Percentiles rank a stretch among this genome's conserved stretches.
Conservation (phyloP, 2,888 invertebrate genomes). For the Atrina japonica region DNA sequence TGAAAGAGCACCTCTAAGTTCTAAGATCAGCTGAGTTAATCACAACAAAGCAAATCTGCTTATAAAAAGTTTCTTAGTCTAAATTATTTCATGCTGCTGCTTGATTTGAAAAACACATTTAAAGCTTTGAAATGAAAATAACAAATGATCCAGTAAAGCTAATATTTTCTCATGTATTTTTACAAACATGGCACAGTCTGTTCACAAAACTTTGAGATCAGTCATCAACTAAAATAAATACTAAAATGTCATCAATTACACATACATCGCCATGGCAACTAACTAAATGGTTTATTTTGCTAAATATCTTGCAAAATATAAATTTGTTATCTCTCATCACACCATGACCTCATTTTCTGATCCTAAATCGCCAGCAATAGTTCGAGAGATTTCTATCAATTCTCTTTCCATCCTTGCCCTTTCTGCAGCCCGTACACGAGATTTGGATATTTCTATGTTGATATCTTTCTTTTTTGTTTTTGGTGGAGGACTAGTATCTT, state of each 20-base stretch:
- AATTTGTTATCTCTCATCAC: constrained; percentile 45
- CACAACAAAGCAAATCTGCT: no score
- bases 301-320: no score
- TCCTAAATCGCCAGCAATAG: constrained; percentile 46
- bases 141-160: no score
- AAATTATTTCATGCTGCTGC: no score
- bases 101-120: no score
- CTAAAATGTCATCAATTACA: constrained; percentile 6
- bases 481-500: constrained; percentile 61
- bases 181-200: constrained; percentile 15
- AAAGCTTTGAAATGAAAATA: no score
- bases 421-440: constrained; percentile 46
- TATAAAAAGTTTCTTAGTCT: no score
- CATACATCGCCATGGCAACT: no score
- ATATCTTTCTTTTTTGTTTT: constrained; percentile 72
- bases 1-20: no score
- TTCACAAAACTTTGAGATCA: constrained; percentile 13
- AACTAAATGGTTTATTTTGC: no score
- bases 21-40: no score
- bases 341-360: constrained; percentile 71
- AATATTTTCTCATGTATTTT: no score
- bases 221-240: constrained; percentile 7
- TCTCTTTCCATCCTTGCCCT: constrained; percentile 49
- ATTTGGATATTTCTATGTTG: constrained; percentile 67
- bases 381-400: constrained; percentile 58